Percentiles rank a stretch among this genome's conserved stretches.
Evolutionary conservation across 2,113 vertebrate species (phyloP).

Genomic region (Oxyura jamaicensis): DNA sequence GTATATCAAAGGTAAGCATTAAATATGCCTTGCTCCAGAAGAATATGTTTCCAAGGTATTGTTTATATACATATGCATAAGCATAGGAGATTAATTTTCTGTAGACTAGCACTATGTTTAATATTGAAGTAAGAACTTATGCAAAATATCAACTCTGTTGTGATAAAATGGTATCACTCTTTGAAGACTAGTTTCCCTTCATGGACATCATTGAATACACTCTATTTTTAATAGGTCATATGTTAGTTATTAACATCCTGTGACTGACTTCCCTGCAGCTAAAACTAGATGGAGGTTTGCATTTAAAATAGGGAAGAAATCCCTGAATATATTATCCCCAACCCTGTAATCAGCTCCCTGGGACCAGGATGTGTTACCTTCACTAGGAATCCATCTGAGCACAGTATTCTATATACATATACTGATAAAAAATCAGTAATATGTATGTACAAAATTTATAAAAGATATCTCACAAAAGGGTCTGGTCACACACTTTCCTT

Average conservation of each 20-base stretch:
- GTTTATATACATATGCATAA: not conserved
- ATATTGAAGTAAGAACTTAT: not conserved
- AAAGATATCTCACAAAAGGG: not conserved
- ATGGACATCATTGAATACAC: not conserved
- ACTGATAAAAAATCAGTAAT: not conserved
- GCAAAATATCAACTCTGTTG: not conserved
- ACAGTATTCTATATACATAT: accelerated
- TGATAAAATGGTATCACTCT: not conserved
- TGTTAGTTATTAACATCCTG: not conserved
- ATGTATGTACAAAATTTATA: not conserved
- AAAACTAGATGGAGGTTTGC: not conserved
- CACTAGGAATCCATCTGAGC: not conserved
- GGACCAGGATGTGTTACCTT: not conserved
- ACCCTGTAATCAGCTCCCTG: not conserved
- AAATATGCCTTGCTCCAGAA: not conserved
- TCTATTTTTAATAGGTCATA: not conserved
- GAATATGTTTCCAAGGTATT: not conserved
- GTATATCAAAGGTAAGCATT: not conserved
- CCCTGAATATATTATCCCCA: not conserved
- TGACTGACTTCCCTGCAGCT: not conserved
- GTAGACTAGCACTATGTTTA: not conserved
- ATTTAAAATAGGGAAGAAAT: not conserved
- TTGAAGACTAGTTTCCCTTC: not conserved
- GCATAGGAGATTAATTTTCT: not conserved
- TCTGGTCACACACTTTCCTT: not conserved